Evolutionary conservation across 2,113 vertebrate genomes (phyloP), one percentile per base, ranked within the genome.

Genomic region (Daboia siamensis): DNA sequence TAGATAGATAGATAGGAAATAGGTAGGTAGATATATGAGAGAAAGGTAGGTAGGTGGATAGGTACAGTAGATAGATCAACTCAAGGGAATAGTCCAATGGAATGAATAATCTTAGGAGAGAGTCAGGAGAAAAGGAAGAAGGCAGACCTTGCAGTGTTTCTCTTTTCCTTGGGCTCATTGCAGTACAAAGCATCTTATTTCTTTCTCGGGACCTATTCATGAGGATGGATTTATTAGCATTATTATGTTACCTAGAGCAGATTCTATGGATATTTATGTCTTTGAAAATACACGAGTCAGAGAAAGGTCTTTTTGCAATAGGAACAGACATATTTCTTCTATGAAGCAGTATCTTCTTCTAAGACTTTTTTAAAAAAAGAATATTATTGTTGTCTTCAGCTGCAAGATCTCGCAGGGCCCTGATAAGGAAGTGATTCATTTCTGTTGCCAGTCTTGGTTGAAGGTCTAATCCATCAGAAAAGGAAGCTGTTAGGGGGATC

Each of bases 231-330:
- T 88, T 87, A 88, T 95, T 2, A 0, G 0, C 0, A 88, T 90
- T 87, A 0, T 21, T 92, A 91, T 74, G 21, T 39, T 94, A 94
- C n/a, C 9, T 93, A 91, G 86, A 95, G 93, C 84, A 29, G 87
- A 7, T 88, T 80, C 92, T 54, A 39, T 56, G 39, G 55, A 95
- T 87, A 84, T 59, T 94, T 92, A 92, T 59, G 93, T 4, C 44
- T 20, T 1, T 52, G 69, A 48, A 93, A 88, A 57, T 87, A 10
- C 0, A 3, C 89, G 23, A 90, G 91, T 95, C 96, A 95, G 94
- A 94, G 96, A 95, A 24, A 94, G 94, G 95, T 94, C 95, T 95
- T 87, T 5, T 54, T 87, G 94, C 91, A 92, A 92, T 86, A 93
- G 59, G 94, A 94, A 96, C 92, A 86, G 12, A 55, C 92, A 7